phyloP scores from a whole-genome alignment of 2,888 invertebrate species.

The Archips xylosteana region DNA sequence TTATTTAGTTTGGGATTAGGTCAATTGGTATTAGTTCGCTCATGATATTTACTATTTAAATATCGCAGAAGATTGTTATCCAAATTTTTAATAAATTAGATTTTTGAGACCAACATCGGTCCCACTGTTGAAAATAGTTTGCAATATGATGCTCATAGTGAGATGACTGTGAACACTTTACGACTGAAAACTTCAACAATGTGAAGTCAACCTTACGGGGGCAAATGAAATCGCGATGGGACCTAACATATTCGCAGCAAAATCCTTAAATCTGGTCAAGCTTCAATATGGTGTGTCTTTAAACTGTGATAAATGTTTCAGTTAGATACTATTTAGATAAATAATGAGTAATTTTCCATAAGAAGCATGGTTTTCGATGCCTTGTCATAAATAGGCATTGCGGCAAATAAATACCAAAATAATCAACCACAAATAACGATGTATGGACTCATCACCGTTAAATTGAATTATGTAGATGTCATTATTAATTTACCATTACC shows the following conservation, averaged over 20 bases:
- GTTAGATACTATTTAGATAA: conserved; percentile 33
- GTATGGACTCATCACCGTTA: conserved; percentile 27
- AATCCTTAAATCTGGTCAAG: conserved; percentile 23
- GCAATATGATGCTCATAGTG: too few relatives aligned
- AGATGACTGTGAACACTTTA: too few relatives aligned
- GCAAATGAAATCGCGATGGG: too few relatives aligned
- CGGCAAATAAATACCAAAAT: conserved; percentile 17
- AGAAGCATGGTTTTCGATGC: conserved; percentile 32
- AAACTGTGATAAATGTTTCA: conserved; percentile 13
- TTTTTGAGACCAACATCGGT: too few relatives aligned
- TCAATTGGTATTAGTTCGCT: too few relatives aligned
- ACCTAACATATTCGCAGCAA: background rate
- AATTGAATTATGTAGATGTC: conserved; percentile 26
- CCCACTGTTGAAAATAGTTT: too few relatives aligned
- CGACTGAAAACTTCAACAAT: too few relatives aligned
- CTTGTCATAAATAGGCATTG: conserved; percentile 40
- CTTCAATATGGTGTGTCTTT: conserved; percentile 9
- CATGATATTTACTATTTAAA: too few relatives aligned
- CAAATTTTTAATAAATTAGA: too few relatives aligned
- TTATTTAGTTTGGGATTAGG: too few relatives aligned
- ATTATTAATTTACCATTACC: conserved; percentile 37
- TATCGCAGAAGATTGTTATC: too few relatives aligned
- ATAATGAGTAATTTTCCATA: conserved; percentile 11
- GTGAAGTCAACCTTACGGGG: too few relatives aligned
- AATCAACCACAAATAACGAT: conserved; percentile 29